Evolutionary conservation across 2,797 vertebrate species (phyloP), one percentile per base, ranked within the genome.

Genomic region (Urophycis tenuis): DNA sequence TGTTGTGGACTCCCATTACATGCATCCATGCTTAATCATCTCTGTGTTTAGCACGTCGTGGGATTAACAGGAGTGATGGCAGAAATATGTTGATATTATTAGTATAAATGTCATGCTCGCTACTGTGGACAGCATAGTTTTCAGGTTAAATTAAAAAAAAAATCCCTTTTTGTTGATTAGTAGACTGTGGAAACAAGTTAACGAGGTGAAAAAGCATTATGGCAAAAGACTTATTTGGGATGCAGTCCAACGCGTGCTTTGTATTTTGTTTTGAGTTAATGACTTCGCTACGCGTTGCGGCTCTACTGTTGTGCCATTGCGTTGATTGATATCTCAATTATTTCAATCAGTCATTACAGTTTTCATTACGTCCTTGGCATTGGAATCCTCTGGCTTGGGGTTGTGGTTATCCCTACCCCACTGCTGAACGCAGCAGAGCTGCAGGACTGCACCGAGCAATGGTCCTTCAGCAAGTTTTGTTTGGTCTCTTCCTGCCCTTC

Each of bases 401-500:
- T n/a, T n/a, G n/a, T n/a, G n/a, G n/a, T n/a, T 25, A n/a, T 25
- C 3, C 25, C n/a, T 25, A 12, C 60, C 60, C 25, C 29, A 67
- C 25, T 11, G n/a, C 9, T 29, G n/a, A 64, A 29, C 1, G n/a
- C 53, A 64, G 25, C 53, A 25, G 60, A 67, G 29, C n/a, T 29
- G 25, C 53, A 25, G 60, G 29, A 67, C n/a, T 29, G 3, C 25
- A 67, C 10, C 29, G n/a, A 67, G n/a, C 25, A 12, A 67, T 29
- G 60, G 60, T 67, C 60, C n/a, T 14, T 29, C 60, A 67, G 25
- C 32, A 39, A 22, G 29, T 74, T n/a, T 41, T 67, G 30, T 74
- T 29, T 31, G 17, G 29, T 35, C 64, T 73, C 76, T 79, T 82
- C 76, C 80, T 36, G 77, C 1, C 60, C 25, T 67, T 67, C 60